These are phyloP conservation scores for Pasiphila rectangulata DNA, from an alignment of 2,888 invertebrate species.

Conservation along the genomic window DNA sequence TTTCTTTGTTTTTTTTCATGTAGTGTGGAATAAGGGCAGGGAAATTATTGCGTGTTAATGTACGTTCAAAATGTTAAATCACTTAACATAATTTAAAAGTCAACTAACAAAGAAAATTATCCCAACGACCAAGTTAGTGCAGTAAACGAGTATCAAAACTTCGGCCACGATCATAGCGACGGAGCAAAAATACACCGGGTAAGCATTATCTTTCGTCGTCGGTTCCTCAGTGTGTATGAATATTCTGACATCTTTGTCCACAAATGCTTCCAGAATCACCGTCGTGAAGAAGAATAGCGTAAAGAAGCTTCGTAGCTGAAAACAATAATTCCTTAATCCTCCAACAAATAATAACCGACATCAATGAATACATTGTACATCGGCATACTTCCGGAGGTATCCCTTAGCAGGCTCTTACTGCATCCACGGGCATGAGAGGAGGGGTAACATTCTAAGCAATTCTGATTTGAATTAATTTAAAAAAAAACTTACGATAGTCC, in stretches of 20 bases:
- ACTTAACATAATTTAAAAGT: too few species aligned
- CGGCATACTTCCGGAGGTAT: too few species aligned
- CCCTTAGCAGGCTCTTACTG: too few species aligned
- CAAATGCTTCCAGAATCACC: conserved; percentile 36
- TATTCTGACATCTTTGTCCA: conserved; percentile 17
- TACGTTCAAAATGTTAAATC: too few species aligned
- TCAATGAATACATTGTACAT: too few species aligned
- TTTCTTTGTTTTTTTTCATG: too few species aligned
- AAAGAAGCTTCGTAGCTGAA: conserved; percentile 44
- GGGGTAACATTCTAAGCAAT: too few species aligned
- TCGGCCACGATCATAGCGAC: conserved; percentile 39
- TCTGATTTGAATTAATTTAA: too few species aligned
- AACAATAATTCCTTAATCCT: not conserved
- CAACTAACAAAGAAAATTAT: conserved; percentile 37
- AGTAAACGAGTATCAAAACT: conserved; percentile 33
- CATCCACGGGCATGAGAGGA: too few species aligned
- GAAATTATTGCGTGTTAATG: not conserved
- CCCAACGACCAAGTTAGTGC: conserved; percentile 36
- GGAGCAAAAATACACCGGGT: conserved; percentile 32
- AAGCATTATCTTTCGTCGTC: conserved; percentile 2
- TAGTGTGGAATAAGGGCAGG: too few species aligned
- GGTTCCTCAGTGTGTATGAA: conserved; percentile 13
- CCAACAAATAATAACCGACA: conserved; percentile 10
- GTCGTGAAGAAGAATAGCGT: conserved; percentile 37
- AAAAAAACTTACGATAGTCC: conserved; percentile 43